Percentiles rank a stretch among this genome's conserved stretches.
Conservation (phyloP, 2,888 invertebrate species). For the Diadegma fenestrale region DNA sequence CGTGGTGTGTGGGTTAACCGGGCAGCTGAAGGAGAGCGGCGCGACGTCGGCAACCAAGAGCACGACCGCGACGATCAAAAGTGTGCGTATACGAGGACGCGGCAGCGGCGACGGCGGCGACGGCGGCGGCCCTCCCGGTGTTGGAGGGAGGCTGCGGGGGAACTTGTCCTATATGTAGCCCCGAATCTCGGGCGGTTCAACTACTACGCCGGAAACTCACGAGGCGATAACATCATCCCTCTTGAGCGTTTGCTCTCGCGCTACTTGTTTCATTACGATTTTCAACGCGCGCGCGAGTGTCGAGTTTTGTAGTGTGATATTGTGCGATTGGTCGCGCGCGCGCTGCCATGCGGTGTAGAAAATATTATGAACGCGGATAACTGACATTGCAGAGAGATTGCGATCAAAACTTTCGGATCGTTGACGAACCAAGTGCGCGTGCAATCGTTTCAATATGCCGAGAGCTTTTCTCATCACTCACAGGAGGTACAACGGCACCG, state of each 20-base stretch:
- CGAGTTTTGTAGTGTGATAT: too few relatives aligned
- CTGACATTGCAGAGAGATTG: too few relatives aligned
- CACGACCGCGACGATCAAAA: slow-evolving; percentile 42
- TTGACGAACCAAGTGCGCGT: slow-evolving; percentile 19
- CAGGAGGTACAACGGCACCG: slow-evolving; percentile 86
- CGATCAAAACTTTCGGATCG: too few relatives aligned
- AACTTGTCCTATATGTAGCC: slow-evolving; percentile 83
- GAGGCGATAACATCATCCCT: slow-evolving; percentile 80
- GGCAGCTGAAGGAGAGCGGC: slow-evolving; percentile 68
- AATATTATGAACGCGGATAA: not conserved
- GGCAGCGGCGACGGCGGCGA: too few relatives aligned
- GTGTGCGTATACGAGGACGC: slow-evolving; percentile 62
- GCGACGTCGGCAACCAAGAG: slow-evolving; percentile 61
- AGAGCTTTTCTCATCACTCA: slow-evolving; percentile 89
- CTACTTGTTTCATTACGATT: too few relatives aligned
- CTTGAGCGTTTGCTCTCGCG: too few relatives aligned
- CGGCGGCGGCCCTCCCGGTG: slow-evolving; percentile 16
- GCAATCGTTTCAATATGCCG: slow-evolving; percentile 85
- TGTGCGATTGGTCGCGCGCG: too few relatives aligned
- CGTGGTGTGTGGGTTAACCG: slow-evolving; percentile 68
- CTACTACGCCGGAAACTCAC: slow-evolving; percentile 82
- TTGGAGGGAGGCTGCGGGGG: slow-evolving; percentile 78
- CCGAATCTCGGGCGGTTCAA: slow-evolving; percentile 82
- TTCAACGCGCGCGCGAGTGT: too few relatives aligned
- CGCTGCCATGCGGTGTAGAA: too few relatives aligned